Evolutionary conservation across 2,113 vertebrate genomes (phyloP), one percentile per base, ranked within the genome.

Genomic region (Chionis minor): DNA sequence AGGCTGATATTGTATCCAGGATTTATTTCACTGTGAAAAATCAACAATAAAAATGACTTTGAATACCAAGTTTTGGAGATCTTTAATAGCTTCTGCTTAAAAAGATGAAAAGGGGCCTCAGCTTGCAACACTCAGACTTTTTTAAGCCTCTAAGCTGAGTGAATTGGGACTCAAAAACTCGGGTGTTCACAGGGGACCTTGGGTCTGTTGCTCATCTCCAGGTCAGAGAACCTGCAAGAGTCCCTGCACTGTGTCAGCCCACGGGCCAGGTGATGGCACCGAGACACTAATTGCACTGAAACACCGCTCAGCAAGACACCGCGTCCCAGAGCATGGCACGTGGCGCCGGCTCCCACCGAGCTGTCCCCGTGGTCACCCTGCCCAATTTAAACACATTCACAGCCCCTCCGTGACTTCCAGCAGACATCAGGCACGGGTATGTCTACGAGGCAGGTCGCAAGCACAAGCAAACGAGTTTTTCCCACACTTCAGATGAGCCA

Each of bases 11-110:
- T 40, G 67, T 32, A 86, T 51, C 88, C 83, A 51, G 84, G 80
- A 67, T 81, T 92, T 32, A 5, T 84, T 45, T 86, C 80, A 45
- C 86, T 71, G 86, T 91, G 94, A 92, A 92, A 92, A 94, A 81
- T 32, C 69, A 59, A 9, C 67, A 97, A 96, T 94, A 96, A 96
- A 97, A 89, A 21, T 8, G 0, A 55, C 38, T 88, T 91, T 38
- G 55, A 55, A 33, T 58, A 63, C 20, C 19, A 14, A 73, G 14
- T 28, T 24, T 11, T 45, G 61, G 49, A 49, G 8, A 6, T 30
- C 87, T 81, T 81, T 65, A 22, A 35, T 2, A 3, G 14, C 2
- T 56, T 72, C 54, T 83, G 15, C 86, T 45, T 45, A 19, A 21
- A 71, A 65, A 81, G 21, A 7, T 2, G 11, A 12, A 24, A 35